These are phyloP conservation scores for Emmelina monodactyla DNA, from an alignment of 2,888 invertebrate species.

Conservation along the genomic window DNA sequence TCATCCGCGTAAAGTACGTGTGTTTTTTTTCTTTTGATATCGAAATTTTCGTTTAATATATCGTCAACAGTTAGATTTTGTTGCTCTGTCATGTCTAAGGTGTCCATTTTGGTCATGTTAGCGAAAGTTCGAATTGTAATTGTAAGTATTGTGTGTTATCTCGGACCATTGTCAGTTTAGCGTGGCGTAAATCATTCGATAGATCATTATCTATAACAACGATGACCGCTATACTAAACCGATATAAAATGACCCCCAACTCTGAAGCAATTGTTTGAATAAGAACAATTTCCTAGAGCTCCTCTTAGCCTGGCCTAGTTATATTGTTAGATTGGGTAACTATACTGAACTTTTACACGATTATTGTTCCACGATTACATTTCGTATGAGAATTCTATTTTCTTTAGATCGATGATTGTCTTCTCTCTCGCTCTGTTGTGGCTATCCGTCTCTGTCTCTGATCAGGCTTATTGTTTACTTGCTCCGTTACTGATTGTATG, in stretches of 20 bases:
- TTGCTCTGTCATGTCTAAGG: constrained; percentile 35
- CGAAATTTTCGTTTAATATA: constrained; percentile 39
- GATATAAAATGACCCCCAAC: constrained; percentile 27
- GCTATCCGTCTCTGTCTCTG: constrained; percentile 32
- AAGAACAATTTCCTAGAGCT: constrained; percentile 34
- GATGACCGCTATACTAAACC: constrained; percentile 46
- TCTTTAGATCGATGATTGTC: constrained; percentile 46
- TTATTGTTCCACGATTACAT: constrained; percentile 55
- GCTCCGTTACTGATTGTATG: constrained; percentile 43
- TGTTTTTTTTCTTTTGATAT: constrained; percentile 33
- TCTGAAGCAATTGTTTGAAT: constrained; percentile 21
- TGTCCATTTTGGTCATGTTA: constrained; percentile 57
- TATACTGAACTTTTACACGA: constrained; percentile 65
- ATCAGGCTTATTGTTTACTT: constrained; percentile 60
- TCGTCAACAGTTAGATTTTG: constrained; percentile 37
- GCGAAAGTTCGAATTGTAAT: constrained; percentile 20
- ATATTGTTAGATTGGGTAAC: constrained; percentile 56
- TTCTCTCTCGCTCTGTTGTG: constrained; percentile 27
- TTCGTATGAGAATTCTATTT: constrained; percentile 65
- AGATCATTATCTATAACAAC: constrained; percentile 51
- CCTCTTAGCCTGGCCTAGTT: constrained; percentile 26
- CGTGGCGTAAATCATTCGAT: constrained; percentile 59
- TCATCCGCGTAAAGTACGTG: constrained; percentile 12
- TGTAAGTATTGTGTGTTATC: constrained; percentile 36
- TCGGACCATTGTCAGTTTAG: constrained; percentile 53